A percentile compares a stretch with the other conserved stretches of the same genome.
Conservation (phyloP, 2,888 invertebrate genomes). For the Cylindroiulus punctatus region DNA sequence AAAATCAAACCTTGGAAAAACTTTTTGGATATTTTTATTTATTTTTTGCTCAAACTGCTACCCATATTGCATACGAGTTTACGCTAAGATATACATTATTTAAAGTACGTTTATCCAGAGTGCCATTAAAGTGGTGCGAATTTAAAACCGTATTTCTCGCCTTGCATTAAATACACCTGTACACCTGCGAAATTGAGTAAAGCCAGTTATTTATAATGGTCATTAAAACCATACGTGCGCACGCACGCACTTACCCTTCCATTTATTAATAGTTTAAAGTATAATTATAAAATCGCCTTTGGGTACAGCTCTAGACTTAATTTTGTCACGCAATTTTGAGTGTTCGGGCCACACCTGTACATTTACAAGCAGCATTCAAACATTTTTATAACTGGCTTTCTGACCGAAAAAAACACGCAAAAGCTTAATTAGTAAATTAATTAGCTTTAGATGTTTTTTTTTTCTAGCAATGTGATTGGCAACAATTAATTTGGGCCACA, state of each 20-base stretch:
- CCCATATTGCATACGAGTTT: too few species aligned
- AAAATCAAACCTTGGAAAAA: too few species aligned
- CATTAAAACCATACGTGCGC: conserved; percentile 28
- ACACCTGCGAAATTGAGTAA: background rate
- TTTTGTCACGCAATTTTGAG: conserved; percentile 47
- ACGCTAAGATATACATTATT: too few species aligned
- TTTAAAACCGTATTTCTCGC: background rate
- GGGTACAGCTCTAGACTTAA: conserved; percentile 8
- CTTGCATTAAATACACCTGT: background rate
- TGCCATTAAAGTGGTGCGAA: too few species aligned
- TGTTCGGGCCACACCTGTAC: conserved; percentile 35
- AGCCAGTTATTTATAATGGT: conserved; percentile 30
- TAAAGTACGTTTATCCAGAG: too few species aligned
- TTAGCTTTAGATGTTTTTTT: conserved; percentile 26
- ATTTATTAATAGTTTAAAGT: conserved; percentile 47
- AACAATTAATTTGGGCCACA: conserved; percentile 47
- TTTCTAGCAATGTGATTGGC: conserved; percentile 13
- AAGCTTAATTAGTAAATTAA: conserved; percentile 47
- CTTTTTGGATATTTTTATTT: too few species aligned
- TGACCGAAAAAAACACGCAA: background rate
- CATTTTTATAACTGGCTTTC: conserved; percentile 41
- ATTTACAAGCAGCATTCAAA: conserved; percentile 19
- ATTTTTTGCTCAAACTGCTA: too few species aligned
- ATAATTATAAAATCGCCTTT: conserved; percentile 17
- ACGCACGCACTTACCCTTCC: conserved; percentile 28